These are phyloP conservation scores for Drosophila anomalata DNA, from an alignment of 2,888 invertebrate genomes.

Conservation along the genomic window DNA sequence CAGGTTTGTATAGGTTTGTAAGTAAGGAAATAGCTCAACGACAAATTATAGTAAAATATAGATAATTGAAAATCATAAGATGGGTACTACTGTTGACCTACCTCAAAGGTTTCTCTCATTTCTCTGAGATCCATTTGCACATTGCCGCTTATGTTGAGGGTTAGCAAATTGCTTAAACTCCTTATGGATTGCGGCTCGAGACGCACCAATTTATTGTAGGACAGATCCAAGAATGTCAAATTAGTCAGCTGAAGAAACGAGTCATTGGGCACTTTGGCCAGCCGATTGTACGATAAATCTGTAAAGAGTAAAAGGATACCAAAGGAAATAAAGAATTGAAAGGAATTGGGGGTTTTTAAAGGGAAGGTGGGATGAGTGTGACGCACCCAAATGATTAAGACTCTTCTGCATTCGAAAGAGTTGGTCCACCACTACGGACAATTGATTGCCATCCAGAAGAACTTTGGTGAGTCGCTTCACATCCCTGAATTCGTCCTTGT, in stretches of 20 bases:
- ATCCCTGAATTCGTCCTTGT: constrained; percentile 89
- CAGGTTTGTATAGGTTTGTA: neutral
- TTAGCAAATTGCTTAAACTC: constrained; percentile 85
- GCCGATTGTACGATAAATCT: constrained; percentile 89
- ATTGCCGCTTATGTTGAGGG: constrained; percentile 89
- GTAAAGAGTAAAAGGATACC: constrained; percentile 18
- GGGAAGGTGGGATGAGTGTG: constrained; percentile 21
- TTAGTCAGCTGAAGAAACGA: constrained; percentile 90
- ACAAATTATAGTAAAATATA: neutral
- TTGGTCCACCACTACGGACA: constrained; percentile 90
- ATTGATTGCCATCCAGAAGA: constrained; percentile 90
- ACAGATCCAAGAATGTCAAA: constrained; percentile 89
- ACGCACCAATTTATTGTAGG: constrained; percentile 90
- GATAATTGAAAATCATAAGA: too few species aligned
- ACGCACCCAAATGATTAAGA: constrained; percentile 83
- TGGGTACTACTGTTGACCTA: constrained; percentile 42
- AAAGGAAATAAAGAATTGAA: constrained; percentile 12
- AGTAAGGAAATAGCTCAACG: neutral
- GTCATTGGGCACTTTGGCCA: constrained; percentile 89
- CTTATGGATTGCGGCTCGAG: constrained; percentile 86
- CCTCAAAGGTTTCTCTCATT: constrained; percentile 83
- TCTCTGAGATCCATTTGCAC: constrained; percentile 82
- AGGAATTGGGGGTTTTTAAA: constrained; percentile 34
- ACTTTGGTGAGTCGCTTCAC: constrained; percentile 87
- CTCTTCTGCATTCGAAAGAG: constrained; percentile 86